These are phyloP conservation scores for Saccopteryx leptura DNA, from an alignment of 2,113 vertebrate species.

Conservation along the genomic window DNA sequence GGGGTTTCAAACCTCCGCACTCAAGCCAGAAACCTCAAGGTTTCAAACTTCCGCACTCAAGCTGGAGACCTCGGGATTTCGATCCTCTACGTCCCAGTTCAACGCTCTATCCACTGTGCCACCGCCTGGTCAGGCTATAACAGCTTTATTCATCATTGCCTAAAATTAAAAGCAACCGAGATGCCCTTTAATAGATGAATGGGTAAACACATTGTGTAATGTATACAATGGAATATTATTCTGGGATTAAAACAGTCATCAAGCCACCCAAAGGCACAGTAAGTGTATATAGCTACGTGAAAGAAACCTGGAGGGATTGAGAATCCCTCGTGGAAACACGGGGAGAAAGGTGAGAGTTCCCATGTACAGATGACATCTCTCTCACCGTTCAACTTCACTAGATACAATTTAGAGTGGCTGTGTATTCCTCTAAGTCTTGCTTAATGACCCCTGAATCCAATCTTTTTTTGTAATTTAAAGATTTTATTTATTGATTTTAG, in stretches of 20 bases:
- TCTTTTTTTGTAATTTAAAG: neutral
- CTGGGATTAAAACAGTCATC: neutral
- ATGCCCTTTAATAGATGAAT: neutral
- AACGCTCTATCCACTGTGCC: too few relatives aligned
- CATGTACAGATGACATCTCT: fast-evolving
- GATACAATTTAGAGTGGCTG: neutral
- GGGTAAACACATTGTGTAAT: neutral
- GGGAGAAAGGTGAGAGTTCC: neutral
- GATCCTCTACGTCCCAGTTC: too few relatives aligned
- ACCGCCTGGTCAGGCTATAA: too few relatives aligned
- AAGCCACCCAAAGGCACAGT: neutral
- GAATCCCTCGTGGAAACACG: neutral
- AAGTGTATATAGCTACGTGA: neutral
- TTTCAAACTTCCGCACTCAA: too few relatives aligned
- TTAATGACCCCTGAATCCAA: neutral
- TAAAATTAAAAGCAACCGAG: neutral
- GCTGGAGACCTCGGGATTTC: too few relatives aligned
- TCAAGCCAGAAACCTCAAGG: too few relatives aligned
- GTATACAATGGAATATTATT: neutral
- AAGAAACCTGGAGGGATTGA: neutral
- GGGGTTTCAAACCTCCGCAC: too few relatives aligned
- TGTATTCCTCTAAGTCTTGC: neutral
- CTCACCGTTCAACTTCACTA: neutral
- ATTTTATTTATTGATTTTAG: too few relatives aligned
- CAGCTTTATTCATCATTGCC: neutral